phyloP scores from a whole-genome alignment of 2,888 invertebrate species.

The Macroteleia sp. region DNA sequence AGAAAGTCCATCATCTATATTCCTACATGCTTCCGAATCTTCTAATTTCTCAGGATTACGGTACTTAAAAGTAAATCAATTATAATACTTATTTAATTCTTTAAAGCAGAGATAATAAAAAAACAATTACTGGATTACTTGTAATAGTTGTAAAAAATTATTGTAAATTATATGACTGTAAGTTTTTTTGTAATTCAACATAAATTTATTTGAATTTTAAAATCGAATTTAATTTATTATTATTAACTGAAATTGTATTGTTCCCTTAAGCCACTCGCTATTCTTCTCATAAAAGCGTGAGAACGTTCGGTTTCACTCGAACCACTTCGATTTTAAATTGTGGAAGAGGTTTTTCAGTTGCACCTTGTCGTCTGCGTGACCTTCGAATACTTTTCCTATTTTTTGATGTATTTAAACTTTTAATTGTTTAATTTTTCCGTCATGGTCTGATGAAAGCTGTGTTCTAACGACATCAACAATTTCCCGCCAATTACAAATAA shows the following conservation, averaged over 20 bases:
- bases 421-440: too few species aligned
- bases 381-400: too few species aligned
- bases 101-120: too few species aligned
- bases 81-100: too few species aligned
- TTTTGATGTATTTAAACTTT: too few species aligned
- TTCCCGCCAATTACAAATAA: too few species aligned
- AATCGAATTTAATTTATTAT: constrained; percentile 3
- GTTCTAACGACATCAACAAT: too few species aligned
- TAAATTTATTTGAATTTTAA: constrained; percentile 3
- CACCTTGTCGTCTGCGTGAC: background rate
- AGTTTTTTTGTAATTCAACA: background rate
- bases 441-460: too few species aligned
- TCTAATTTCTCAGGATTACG: background rate
- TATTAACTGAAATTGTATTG: constrained; percentile 3
- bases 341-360: background rate
- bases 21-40: background rate
- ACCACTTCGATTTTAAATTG: background rate
- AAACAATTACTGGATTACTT: too few species aligned
- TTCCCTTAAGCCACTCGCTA: constrained; percentile 1
- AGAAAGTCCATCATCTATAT: background rate
- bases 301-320: background rate
- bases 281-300: background rate
- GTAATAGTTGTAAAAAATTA: too few species aligned
- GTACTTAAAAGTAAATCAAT: background rate
- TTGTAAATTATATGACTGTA: too few species aligned